Conservation (phyloP, 2,888 invertebrate species). For the Harpagoxenus sublaevis region DNA sequence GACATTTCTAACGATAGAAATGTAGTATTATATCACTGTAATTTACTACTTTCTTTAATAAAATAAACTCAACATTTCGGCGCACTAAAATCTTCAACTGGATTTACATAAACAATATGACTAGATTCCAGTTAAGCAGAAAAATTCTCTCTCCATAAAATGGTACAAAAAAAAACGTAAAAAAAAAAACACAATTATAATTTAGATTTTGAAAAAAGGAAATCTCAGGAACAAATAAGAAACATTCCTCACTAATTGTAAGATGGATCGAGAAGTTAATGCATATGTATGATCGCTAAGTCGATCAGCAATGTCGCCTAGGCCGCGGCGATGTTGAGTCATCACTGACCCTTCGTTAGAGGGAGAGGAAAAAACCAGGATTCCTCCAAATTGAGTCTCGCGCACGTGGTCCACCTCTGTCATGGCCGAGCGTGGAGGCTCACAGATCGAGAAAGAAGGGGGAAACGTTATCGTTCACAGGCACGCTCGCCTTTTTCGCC, state of each 20-base stretch:
- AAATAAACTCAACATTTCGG: neutral
- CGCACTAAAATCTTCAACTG: neutral
- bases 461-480: slow-evolving; percentile 70
- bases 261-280: neutral
- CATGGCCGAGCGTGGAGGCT: neutral
- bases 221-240: neutral
- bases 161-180: neutral
- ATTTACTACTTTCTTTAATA: neutral
- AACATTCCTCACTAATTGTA: neutral
- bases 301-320: neutral
- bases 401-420: slow-evolving; percentile 4
- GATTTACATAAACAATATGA: neutral
- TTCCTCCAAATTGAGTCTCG: slow-evolving; percentile 23
- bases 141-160: neutral
- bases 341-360: neutral
- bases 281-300: too few relatives aligned
- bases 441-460: neutral
- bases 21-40: neutral
- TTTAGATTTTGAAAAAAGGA: neutral
- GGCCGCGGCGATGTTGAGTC: neutral
- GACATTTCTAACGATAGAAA: neutral
- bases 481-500: slow-evolving; percentile 69
- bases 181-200: neutral
- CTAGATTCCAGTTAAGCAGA: neutral
- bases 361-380: neutral